Evolutionary conservation across 2,888 invertebrate species (phyloP), one percentile per base, ranked within the genome.

Genomic region (Phlogophora meticulosa): DNA sequence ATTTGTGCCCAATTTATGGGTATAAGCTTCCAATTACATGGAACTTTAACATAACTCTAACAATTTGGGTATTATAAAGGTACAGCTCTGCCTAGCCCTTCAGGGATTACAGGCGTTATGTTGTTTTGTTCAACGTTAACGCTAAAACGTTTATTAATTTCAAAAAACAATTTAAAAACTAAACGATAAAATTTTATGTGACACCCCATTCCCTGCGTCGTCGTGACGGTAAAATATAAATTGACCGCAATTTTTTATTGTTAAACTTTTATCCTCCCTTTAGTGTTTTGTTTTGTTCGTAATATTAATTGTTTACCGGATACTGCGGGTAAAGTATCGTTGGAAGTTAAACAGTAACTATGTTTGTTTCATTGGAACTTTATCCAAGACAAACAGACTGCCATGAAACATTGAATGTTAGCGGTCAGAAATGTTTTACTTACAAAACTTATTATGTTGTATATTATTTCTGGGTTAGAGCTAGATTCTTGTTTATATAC

Each of bases 221-320:
- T n/a, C 15, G 15, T 3, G 17, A 46, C 38, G 17, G 70, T 34
- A n/a, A 56, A 60, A 61, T 57, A 75, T 60, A 48, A 58, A 64
- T 49, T 42, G 32, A 20, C 24, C n/a, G 5, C 48, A 20, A 40
- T 72, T 72, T 36, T 72, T 72, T 74, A 70, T 60, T 61, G 53
- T 57, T 15, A 40, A 78, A 78, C 62, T 82, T 78, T 69, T 63
- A 61, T 69, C 43, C 62, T 38, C 56, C 45, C n/a, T 42, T 83
- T 68, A 83, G 65, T 80, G 77, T 78, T 82, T 76, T 84, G 80
- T 83, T 83, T 80, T 79, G 69, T 57, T 68, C 62, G 13, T 72
- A 42, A 48, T 72, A 75, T 70, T 78, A 77, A 83, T 80, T 74
- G 72, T 80, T 80, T 74, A 62, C 63, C 42, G 71, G 69, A 68